Conservation (phyloP, 2,888 invertebrate species). For the Drosophila heteroneura region DNA sequence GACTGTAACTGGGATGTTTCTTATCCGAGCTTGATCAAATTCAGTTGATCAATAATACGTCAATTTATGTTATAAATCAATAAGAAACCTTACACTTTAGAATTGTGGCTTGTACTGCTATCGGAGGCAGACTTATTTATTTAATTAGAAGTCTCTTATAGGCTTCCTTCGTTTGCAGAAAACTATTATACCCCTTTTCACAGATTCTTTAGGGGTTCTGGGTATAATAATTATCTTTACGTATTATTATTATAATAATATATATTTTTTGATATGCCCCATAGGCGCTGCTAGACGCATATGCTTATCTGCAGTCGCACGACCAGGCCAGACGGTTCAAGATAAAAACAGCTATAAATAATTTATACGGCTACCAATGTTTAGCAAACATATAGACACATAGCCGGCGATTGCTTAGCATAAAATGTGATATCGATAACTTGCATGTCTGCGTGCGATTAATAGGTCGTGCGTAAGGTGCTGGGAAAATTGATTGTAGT, state of each 20-base stretch:
- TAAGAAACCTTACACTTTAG: neutral
- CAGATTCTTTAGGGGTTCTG: neutral
- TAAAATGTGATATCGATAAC: constrained; percentile 12
- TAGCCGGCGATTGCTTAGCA: constrained; percentile 3
- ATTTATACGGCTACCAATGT: neutral
- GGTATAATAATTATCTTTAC: neutral
- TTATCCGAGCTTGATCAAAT: neutral
- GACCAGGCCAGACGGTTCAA: constrained; percentile 12
- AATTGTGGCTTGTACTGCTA: neutral
- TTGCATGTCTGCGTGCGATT: constrained; percentile 8
- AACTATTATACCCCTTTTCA: neutral
- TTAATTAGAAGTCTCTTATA: neutral
- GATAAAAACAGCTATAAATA: constrained; percentile 15
- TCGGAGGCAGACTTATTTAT: neutral
- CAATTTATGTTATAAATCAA: neutral
- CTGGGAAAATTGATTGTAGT: constrained; percentile 36
- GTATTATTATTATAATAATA: neutral
- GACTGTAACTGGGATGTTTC: neutral
- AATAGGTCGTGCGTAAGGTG: neutral
- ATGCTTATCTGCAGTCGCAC: constrained; percentile 13
- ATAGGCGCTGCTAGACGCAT: too few species aligned
- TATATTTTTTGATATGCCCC: neutral
- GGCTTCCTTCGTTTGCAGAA: neutral
- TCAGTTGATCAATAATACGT: neutral
- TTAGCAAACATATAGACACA: neutral